A percentile compares a stretch with the other conserved stretches of the same genome.
These are phyloP conservation scores for Progne subis DNA, from an alignment of 2,113 vertebrate genomes.

Conservation along the genomic window DNA sequence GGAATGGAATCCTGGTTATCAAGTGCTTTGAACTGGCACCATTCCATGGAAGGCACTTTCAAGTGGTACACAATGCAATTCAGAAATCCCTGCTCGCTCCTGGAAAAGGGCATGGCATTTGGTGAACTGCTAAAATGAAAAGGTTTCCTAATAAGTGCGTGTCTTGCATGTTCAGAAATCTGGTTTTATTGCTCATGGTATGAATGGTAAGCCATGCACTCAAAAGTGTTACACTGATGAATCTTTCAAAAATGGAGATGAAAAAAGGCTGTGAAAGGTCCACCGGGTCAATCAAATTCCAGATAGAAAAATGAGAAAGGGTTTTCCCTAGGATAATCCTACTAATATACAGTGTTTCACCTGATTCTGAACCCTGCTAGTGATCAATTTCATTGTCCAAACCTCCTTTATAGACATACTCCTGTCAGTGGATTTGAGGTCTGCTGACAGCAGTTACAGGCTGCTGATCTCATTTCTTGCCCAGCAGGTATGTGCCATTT, in stretches of 20 bases:
- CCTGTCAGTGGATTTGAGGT: neutral
- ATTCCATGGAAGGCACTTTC: neutral
- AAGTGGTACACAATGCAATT: neutral
- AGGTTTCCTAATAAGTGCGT: neutral
- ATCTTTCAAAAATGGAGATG: neutral
- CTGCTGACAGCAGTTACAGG: neutral
- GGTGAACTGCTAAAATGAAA: neutral
- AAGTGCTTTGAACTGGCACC: neutral
- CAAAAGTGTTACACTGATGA: neutral
- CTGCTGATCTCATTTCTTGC: neutral
- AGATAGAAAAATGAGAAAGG: neutral
- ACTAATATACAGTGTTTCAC: neutral
- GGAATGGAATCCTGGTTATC: neutral
- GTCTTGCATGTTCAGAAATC: neutral
- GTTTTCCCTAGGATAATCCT: neutral
- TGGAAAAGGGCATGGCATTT: neutral
- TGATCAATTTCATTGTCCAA: neutral
- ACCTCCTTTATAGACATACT: neutral
- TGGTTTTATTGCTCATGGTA: neutral
- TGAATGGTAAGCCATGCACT: neutral
- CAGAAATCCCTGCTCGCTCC: neutral
- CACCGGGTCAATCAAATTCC: neutral
- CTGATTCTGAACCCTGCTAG: neutral
- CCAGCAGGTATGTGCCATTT: neutral
- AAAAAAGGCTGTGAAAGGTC: neutral